phyloP scores from a whole-genome alignment of 1,140 invertebrate species.

The Zaprionus ghesquierei region DNA sequence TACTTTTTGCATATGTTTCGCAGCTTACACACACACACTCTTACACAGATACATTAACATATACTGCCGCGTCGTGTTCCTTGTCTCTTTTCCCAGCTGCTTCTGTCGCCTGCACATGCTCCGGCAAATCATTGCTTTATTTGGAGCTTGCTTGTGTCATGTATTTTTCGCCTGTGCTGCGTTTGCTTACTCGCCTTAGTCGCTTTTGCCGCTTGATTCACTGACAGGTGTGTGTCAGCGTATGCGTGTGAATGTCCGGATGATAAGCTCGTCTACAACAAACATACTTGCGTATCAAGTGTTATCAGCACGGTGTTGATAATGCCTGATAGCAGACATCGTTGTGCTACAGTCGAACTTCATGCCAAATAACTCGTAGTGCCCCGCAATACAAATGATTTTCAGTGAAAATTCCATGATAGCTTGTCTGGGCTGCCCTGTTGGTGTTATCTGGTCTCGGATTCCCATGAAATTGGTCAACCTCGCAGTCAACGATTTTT shows the following conservation, averaged over 20 bases:
- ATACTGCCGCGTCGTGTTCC: neutral
- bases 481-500: conserved; percentile 18
- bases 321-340: conserved; percentile 40
- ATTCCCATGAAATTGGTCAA: conserved; percentile 25
- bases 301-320: conserved; percentile 40
- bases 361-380: neutral
- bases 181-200: neutral
- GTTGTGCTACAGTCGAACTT: conserved; percentile 4
- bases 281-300: neutral
- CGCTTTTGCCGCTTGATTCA: conserved; percentile 30
- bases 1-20: conserved; percentile 42
- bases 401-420: neutral
- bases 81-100: conserved; percentile 25
- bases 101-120: conserved; percentile 14
- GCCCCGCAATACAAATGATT: neutral
- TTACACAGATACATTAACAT: neutral
- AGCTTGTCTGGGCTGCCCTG: neutral
- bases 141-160: conserved; percentile 31
- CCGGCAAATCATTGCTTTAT: conserved; percentile 35
- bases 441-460: neutral
- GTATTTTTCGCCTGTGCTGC: conserved; percentile 22
- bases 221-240: conserved; percentile 3
- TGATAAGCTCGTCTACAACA: conserved; percentile 31
- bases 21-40: neutral
- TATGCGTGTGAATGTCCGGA: conserved; percentile 5